Evolutionary conservation across 1,140 invertebrate species (phyloP), one percentile per base, ranked within the genome.

Genomic region (Diorhabda sublineata): DNA sequence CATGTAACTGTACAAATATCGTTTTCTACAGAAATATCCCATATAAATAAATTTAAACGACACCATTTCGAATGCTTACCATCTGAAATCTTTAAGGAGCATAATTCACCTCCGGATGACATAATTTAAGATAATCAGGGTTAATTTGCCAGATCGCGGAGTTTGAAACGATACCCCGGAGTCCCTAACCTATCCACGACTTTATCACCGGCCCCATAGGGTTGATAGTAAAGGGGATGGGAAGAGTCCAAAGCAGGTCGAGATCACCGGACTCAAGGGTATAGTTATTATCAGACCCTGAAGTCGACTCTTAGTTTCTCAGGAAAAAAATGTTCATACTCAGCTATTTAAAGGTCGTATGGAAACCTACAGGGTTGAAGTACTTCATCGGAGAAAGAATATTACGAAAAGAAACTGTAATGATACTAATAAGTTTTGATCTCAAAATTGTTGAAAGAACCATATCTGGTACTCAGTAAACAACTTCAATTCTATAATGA

Each of bases 101-200:
- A 52, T 52, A 52, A 52, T 52, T 52, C 47, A 3, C 47, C 2
- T 52, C 47, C 47, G 47, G 47, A 52, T 52, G 47, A 52, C 3
- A n/a, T 52, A 65, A 65, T 65, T 65, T 56, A 5, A 42, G 64
- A 45, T 58, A 65, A 65, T 65, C 47, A 65, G 64, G 45, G 64
- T 47, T 52, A 65, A 65, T 65, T 65, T 65, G 64, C 47, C 9
- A 56, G 56, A 58, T 57, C 64, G 52, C 42, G 47, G 64, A 45
- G 56, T 65, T 65, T 65, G 11, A 58, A 65, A 65, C 56, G 64
- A 65, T 52, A 65, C 64, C 45, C 64, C 64, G 44, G 64, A 65
- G 64, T 65, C 64, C 64, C 44, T 65, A 65, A 65, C 64, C 64
- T 65, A 41, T 41, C 11, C 9, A 56, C 42, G 64, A 65, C 64